Base-by-base conservation (phyloP, 2,888 invertebrate genomes). In the Coleophora deauratella region DNA sequence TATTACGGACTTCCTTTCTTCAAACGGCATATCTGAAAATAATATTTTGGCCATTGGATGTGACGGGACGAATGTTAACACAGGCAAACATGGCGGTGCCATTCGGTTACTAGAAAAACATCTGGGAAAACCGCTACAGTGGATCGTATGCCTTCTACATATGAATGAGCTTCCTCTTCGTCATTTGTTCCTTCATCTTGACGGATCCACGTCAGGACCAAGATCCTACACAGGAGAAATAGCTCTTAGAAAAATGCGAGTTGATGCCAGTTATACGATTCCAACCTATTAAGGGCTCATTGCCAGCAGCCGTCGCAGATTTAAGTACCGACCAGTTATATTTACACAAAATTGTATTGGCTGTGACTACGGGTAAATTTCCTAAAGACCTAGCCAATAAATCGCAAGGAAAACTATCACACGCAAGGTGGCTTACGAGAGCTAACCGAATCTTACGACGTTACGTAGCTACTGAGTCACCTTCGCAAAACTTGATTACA, bases 141-240 rank as follows among this genome's bases (percentile, higher is more conserved):
- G 53, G 56, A 38, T 44, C 36, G 38, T 58, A 30, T 58, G 54
- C 37, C 31, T 46, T 34, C 37, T 57, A 7, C 52, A 58, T 40
- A 48, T 45, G 30, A 58, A 57, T 48, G 58, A 58, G 38, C 41
- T 55, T 35, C 54, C 47, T 2, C 37, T 58, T 3, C 38, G 54
- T n/a, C 55, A 60, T 48, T 48, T 61, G 27, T 52, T 61, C 41
- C 12, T 41, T n/a, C 30, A 41, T 28, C 37, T 57, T 27, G 50
- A 61, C 47, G 56, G 57, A 9, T 37, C 33, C 15, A 60, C 53
- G 15, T 44, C 47, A 28, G 59, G 59, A n/a, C 58, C 59, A 30
- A 37, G 11, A 34, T 37, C 38, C 10, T 62, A 51, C 45, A 43
- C 44, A 12, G 57, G 58, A 7, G 44, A 50, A 37, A 49, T 62